Base-by-base conservation (phyloP, 2,888 invertebrate species). In the Drosophila merina region DNA sequence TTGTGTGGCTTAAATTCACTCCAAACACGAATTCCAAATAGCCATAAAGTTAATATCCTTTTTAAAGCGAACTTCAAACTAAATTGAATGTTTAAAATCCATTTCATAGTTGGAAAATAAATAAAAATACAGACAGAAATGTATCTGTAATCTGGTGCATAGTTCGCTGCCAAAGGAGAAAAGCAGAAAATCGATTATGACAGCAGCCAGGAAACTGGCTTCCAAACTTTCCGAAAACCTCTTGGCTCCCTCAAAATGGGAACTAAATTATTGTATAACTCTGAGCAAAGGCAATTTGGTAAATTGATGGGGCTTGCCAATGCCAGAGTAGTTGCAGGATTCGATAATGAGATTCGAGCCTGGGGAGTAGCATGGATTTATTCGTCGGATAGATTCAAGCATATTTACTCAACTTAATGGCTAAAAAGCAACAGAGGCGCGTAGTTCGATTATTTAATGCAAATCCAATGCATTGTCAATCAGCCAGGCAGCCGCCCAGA, bases 371-470 rank as follows among this genome's bases (percentile, higher is more conserved):
- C 26, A 38, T 10, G n/a, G 33, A 38, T 49, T 54, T 31, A 25
- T 55, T 57, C 44, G 55, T 26, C 25, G 36, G 30, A 57, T 49
- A 8, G 42, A 64, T 55, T 54, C 63, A 54, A 26, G 48, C 48
- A 57, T 50, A 75, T 86, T 75, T 84, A 70, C 57, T 33, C 33
- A 66, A 67, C 64, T 68, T 81, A 85, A 85, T 73, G 52, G 79
- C 67, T 54, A 28, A 62, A 70, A 72, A 72, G 63, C 40, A 72
- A 58, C 55, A 66, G 45, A 50, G 58, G 49, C 59, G 55, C 58
- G 58, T 67, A 78, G 60, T 76, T 85, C 76, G 73, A 82, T 82
- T 82, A 85, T 87, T 82, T 76, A 85, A 87, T 87, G 87, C 70
- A 82, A 87, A 82, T 82, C 82, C 55, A 55, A 70, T 77, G 72